phyloP scores from a whole-genome alignment of 35 echinoderm and acorn worm genomes.

The Apostichopus californicus region DNA sequence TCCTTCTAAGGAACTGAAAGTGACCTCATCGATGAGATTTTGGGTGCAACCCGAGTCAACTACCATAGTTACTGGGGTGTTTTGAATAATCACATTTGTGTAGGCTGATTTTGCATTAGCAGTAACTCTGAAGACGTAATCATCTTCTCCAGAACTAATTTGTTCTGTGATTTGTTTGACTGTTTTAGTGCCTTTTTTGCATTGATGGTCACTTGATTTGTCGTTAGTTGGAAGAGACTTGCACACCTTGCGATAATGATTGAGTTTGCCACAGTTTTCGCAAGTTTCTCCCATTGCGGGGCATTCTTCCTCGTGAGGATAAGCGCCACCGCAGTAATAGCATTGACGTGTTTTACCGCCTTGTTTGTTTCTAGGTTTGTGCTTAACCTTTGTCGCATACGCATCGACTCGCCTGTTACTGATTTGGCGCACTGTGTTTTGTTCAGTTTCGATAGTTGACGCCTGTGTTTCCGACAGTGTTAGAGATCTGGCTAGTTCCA shows the following conservation, averaged over 20 bases:
- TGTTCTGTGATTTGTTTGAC: too few species aligned
- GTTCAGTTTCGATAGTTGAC: slow-evolving; percentile 20
- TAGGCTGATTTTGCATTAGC: background rate
- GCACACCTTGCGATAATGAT: slow-evolving; percentile 21
- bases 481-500: slow-evolving; percentile 28
- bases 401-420: background rate
- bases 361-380: background rate
- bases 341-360: too few species aligned
- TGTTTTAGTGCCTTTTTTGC: too few species aligned
- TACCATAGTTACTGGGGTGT: slow-evolving; percentile 12
- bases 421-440: too few species aligned
- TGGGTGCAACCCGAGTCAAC: background rate
- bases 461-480: slow-evolving; percentile 48
- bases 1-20: too few species aligned
- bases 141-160: background rate
- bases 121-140: too few species aligned
- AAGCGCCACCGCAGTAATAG: background rate
- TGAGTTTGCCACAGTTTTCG: slow-evolving; percentile 21
- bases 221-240: background rate
- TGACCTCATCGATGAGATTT: too few species aligned
- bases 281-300: slow-evolving; percentile 28
- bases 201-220: too few species aligned
- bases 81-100: too few species aligned
- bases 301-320: slow-evolving; percentile 2
- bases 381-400: background rate